Conservation (phyloP, 1,140 invertebrate genomes). For the Dufourea novaeangliae region DNA sequence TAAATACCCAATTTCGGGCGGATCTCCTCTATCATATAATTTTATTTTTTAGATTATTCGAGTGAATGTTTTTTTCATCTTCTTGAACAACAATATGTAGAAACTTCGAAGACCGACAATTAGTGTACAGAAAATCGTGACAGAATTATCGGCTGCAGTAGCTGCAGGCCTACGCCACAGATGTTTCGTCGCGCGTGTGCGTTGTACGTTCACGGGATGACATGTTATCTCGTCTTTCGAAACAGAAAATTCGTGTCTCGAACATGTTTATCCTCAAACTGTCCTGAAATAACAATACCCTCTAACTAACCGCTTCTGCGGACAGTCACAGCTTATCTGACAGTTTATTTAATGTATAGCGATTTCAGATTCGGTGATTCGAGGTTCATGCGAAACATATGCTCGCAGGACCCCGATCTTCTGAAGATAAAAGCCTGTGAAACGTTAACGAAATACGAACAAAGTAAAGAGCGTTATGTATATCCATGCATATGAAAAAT, state of each 20-base stretch:
- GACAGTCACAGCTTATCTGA: conserved; percentile 23
- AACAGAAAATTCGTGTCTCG: conserved; percentile 14
- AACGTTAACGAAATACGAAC: background rate
- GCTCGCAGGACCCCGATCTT: background rate
- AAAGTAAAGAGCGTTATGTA: too few relatives aligned
- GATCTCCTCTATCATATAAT: too few relatives aligned
- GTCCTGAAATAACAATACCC: conserved; percentile 51
- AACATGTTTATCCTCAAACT: conserved; percentile 24
- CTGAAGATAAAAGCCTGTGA: background rate
- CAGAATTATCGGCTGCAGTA: background rate
- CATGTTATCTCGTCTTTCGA: conserved; percentile 26
- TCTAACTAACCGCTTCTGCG: conserved; percentile 12
- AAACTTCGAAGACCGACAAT: too few relatives aligned
- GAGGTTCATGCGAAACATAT: conserved; percentile 15
- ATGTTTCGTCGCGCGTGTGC: conserved; percentile 9
- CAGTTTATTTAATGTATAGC: conserved; percentile 37
- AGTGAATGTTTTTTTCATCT: too few relatives aligned
- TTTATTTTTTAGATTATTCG: too few relatives aligned
- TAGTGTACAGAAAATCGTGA: background rate
- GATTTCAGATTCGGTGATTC: conserved; percentile 22
- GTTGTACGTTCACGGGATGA: background rate
- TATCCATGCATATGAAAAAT: too few relatives aligned
- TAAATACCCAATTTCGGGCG: too few relatives aligned
- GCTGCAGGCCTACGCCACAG: background rate
- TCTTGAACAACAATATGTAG: too few relatives aligned